Conservation (phyloP, 2,113 vertebrate genomes). For the Notarius lentiginosus region DNA sequence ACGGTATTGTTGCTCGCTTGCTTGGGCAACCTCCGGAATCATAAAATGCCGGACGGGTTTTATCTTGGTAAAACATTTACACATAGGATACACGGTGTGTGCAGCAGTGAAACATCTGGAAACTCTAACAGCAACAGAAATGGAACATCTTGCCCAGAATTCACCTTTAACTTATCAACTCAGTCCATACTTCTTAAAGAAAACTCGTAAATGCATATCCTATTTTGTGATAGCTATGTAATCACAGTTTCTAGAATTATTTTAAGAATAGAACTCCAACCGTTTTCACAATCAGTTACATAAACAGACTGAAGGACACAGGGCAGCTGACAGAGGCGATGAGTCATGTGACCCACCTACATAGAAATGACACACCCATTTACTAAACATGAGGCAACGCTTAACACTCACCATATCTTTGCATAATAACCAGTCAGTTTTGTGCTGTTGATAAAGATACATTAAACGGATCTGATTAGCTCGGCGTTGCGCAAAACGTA, state of each 20-base stretch:
- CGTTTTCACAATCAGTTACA: neutral
- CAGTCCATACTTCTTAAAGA: neutral
- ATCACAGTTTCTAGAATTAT: neutral
- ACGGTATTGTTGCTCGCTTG: too few relatives aligned
- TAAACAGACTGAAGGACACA: constrained; percentile 20
- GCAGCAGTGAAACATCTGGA: too few relatives aligned
- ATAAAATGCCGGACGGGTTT: too few relatives aligned
- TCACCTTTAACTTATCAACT: neutral
- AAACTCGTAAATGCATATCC: neutral
- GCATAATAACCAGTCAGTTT: too few relatives aligned
- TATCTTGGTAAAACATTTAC: too few relatives aligned
- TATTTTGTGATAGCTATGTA: neutral
- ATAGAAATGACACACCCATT: constrained; percentile 5
- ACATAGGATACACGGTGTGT: too few relatives aligned
- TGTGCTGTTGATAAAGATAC: too few relatives aligned
- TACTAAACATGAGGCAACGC: neutral
- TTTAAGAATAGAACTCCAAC: neutral
- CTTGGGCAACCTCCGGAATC: too few relatives aligned
- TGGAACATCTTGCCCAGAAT: too few relatives aligned
- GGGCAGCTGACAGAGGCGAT: neutral
- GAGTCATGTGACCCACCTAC: constrained; percentile 46
- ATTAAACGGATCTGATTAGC: too few relatives aligned
- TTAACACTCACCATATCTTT: neutral
- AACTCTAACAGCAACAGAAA: too few relatives aligned
- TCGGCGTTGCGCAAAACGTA: too few relatives aligned